Conservation (phyloP, 2,888 invertebrate genomes). For the Lordiphosa andalusiaca region DNA sequence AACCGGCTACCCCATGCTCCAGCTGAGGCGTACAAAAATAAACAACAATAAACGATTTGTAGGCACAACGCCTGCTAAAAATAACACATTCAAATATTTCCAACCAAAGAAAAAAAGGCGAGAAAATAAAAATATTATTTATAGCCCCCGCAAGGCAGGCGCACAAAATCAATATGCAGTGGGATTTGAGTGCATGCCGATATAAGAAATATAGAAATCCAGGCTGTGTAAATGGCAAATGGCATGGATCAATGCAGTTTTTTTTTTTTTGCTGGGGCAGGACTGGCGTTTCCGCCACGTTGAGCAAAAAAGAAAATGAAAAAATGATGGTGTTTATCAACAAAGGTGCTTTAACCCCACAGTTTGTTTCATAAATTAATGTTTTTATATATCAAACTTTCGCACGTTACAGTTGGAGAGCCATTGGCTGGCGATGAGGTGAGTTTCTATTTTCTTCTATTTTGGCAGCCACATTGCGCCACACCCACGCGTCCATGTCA, state of each 20-base stretch:
- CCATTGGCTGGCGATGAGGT: conserved; percentile 33
- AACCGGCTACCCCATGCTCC: conserved; percentile 11
- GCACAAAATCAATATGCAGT: conserved; percentile 51
- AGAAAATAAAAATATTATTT: conserved; percentile 68
- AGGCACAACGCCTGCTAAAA: conserved; percentile 67
- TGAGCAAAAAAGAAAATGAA: too few relatives aligned
- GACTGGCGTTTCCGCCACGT: conserved; percentile 16
- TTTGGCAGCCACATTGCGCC: conserved; percentile 47
- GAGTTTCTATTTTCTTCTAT: conserved; percentile 27
- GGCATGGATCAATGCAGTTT: conserved; percentile 13
- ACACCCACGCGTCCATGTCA: conserved; percentile 56
- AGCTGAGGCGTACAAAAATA: conserved; percentile 49
- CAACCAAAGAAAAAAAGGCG: conserved; percentile 67
- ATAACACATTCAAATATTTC: conserved; percentile 56
- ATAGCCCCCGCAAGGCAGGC: conserved; percentile 47
- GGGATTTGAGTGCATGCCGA: conserved; percentile 35
- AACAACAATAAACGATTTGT: conserved; percentile 63
- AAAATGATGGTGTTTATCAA: conserved; percentile 1
- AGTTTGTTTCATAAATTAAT: conserved; percentile 23
- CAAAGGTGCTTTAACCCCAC: conserved; percentile 31
- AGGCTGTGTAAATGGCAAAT: conserved; percentile 44
- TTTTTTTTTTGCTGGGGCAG: too few relatives aligned
- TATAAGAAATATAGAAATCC: conserved; percentile 45
- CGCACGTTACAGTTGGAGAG: conserved; percentile 41
- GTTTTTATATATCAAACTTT: conserved; percentile 37